A percentile compares a stretch with the other conserved stretches of the same genome.
Evolutionary conservation across 37 sponge, comb jelly and placozoan genomes (phyloP).

Genomic region (Bolinopsis microptera): DNA sequence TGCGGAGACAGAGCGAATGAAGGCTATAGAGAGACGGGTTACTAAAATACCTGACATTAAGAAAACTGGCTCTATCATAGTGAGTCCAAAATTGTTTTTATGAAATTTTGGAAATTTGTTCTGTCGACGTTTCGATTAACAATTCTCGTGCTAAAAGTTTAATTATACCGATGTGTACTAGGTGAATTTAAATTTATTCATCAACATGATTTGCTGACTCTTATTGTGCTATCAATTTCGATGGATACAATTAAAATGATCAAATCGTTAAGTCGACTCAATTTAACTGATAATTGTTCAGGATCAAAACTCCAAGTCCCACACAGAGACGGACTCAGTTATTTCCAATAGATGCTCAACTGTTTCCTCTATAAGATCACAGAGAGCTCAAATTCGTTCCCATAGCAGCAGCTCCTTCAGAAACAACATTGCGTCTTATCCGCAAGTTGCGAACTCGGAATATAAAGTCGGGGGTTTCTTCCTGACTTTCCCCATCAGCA

Average conservation of each 20-base stretch:
- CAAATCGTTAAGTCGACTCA: too few species aligned
- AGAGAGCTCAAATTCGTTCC: background rate
- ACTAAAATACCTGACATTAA: conserved; percentile 39
- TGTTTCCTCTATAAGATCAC: background rate
- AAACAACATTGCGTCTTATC: background rate
- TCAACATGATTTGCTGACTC: too few species aligned
- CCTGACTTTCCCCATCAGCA: conserved; percentile 49
- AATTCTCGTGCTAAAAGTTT: too few species aligned
- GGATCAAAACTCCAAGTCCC: background rate
- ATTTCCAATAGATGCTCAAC: background rate
- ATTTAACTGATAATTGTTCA: too few species aligned
- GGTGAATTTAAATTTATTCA: too few species aligned
- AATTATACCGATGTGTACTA: too few species aligned
- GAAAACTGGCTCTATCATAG: background rate
- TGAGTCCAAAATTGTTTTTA: background rate
- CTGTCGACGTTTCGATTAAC: too few species aligned
- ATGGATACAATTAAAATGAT: too few species aligned
- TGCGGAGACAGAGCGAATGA: background rate
- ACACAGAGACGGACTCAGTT: background rate
- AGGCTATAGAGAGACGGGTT: background rate
- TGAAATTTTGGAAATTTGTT: too few species aligned
- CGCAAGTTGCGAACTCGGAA: background rate
- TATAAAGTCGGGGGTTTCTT: conserved; percentile 52
- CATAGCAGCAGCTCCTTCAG: background rate
- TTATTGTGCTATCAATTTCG: too few species aligned